Evolutionary conservation across 2,797 vertebrate genomes (phyloP), one percentile per base, ranked within the genome.

Genomic region (Coreius guichenoti): DNA sequence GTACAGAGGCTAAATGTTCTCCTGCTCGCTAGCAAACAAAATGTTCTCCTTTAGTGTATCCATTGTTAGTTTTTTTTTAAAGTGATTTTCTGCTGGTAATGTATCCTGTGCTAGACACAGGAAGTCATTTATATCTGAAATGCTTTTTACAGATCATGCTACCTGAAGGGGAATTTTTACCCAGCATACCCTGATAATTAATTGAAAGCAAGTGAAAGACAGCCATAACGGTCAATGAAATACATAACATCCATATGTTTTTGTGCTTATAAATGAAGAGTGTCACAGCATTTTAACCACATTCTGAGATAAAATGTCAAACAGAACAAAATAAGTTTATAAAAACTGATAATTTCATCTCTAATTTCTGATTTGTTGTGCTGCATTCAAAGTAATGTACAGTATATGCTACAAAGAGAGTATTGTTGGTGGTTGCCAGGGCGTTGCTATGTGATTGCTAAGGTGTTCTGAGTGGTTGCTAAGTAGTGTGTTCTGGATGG

Each of bases 1-100:
- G 89, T 54, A 88, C 86, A 87, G 63, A 70, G 74, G 79, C 83
- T 47, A 68, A 56, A 85, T 90, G 89, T 89, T 56, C 61, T 65
- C 39, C 61, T 67, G 21, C 76, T 80, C 17, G 58, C 68, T 74
- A 26, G n/a, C 17, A 69, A 84, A 88, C 89, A 88, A 76, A 75
- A 80, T 61, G 80, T 88, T 65, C 84, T 68, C 5, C 43, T 78
- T 86, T 79, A 43, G 51, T 21, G 13, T 33, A 16, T 17, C 12
- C 23, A 26, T 67, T 69, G 13, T 81, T 69, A 69, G 12, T 54
- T 26, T 51, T 31, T 13, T 19, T 58, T 19, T 54, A 73, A 39
- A 72, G 16, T 43, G 12, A 85, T 72, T 85, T 85, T 85, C 68
- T 2, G 21, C 14, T 14, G 29, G 51, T 8, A 39, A 72, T 47